Percentiles rank a stretch among this genome's conserved stretches.
phyloP scores from a whole-genome alignment of 2,113 vertebrate species.

The Grantiella picta region DNA sequence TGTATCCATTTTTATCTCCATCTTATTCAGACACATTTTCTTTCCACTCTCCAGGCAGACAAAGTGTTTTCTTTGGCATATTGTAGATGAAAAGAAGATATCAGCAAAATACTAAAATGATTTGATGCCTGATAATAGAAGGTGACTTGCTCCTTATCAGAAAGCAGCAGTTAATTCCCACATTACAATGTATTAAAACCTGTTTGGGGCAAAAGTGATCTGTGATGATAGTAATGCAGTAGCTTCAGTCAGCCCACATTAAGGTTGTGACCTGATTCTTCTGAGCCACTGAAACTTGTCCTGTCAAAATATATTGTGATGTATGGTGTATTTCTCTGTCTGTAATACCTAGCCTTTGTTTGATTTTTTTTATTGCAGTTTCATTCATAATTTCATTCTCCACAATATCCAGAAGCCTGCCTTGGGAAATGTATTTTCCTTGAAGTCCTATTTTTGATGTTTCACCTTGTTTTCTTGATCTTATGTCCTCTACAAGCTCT shows the following conservation, averaged over 20 bases:
- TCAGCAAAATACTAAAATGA: background rate
- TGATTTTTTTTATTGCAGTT: background rate
- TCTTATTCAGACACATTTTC: background rate
- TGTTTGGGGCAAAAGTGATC: background rate
- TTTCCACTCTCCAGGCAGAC: background rate
- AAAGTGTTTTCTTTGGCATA: slow-evolving; percentile 9
- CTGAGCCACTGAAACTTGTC: background rate
- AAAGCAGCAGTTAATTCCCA: background rate
- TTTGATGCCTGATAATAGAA: slow-evolving; percentile 24
- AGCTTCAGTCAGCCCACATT: background rate
- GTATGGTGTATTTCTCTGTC: background rate
- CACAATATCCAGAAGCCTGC: background rate
- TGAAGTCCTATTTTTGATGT: background rate
- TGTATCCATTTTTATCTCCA: slow-evolving; percentile 12
- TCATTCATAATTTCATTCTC: slow-evolving; percentile 12
- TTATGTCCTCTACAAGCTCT: background rate
- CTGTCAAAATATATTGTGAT: slow-evolving; percentile 11
- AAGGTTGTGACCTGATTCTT: background rate
- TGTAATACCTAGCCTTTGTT: background rate
- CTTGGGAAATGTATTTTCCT: background rate
- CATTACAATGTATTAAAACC: background rate
- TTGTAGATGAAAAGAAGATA: background rate
- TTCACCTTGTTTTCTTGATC: background rate
- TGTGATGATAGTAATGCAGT: background rate
- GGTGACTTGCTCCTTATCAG: slow-evolving; percentile 17